A percentile compares a stretch with the other conserved stretches of the same genome.
Conservation (phyloP, 2,888 invertebrate genomes). For the Galeopsomyia nigrocyanea region DNA sequence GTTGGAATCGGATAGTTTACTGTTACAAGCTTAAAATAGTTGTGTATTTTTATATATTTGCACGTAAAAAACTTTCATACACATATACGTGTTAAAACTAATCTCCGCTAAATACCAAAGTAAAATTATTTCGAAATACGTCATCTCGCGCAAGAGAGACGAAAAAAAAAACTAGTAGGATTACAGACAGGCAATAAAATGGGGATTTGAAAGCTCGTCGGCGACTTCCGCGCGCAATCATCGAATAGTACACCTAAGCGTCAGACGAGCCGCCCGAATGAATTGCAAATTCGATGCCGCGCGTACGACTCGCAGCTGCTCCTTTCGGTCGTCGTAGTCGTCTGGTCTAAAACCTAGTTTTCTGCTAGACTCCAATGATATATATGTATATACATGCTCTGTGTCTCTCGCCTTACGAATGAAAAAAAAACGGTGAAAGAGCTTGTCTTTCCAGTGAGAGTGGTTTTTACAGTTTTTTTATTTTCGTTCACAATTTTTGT, state of each 20-base stretch:
- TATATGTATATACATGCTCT: too few relatives aligned
- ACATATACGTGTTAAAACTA: not conserved
- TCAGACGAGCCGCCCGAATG: slow-evolving; percentile 45
- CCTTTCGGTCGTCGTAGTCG: slow-evolving; percentile 16
- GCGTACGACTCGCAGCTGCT: slow-evolving; percentile 56
- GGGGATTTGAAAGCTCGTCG: slow-evolving; percentile 22
- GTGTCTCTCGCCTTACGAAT: slow-evolving; percentile 6
- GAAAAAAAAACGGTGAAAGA: slow-evolving; percentile 50
- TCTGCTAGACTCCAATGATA: too few relatives aligned
- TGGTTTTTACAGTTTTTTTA: slow-evolving; percentile 44
- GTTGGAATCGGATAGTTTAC: too few relatives aligned
- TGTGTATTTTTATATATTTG: too few relatives aligned
- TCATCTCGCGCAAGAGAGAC: slow-evolving; percentile 2
- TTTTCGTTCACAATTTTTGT: not conserved
- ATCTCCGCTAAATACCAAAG: not conserved
- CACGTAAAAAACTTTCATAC: too few relatives aligned
- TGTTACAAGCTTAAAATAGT: too few relatives aligned
- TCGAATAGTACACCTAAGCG: slow-evolving; percentile 2
- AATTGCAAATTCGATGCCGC: slow-evolving; percentile 58
- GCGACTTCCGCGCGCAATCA: slow-evolving; percentile 11
- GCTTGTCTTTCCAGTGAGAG: not conserved
- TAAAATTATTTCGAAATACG: too few relatives aligned
- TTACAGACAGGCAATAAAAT: slow-evolving; percentile 14
- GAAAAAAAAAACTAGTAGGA: slow-evolving; percentile 16
- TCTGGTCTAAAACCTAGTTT: not conserved